Evolutionary conservation across 2,113 vertebrate species (phyloP).

Genomic region (Australoheros scitulus): DNA sequence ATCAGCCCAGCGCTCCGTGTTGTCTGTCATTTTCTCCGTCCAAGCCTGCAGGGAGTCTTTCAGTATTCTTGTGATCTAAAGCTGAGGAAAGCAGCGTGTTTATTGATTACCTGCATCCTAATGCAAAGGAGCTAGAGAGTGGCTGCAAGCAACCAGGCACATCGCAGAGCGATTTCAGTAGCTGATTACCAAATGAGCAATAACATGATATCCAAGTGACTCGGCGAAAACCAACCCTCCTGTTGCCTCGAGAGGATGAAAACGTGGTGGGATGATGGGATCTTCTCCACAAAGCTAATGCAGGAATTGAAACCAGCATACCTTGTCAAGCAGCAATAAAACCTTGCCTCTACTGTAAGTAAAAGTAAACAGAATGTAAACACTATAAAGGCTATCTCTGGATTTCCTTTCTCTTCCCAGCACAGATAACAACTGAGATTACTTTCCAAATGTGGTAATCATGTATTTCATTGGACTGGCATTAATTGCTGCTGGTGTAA

Average conservation of each 20-base stretch:
- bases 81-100: conserved; percentile 21
- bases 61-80: conserved; percentile 35
- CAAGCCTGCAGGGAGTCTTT: conserved; percentile 11
- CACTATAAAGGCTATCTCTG: background rate
- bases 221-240: background rate
- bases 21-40: conserved; percentile 21
- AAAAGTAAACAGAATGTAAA: conserved; percentile 30
- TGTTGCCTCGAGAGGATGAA: background rate
- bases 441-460: conserved; percentile 52
- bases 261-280: conserved; percentile 3
- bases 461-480: conserved; percentile 51
- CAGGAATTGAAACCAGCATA: conserved; percentile 41
- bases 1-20: conserved; percentile 16
- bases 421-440: conserved; percentile 42
- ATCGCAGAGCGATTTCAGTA: background rate
- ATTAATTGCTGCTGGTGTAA: conserved; percentile 57
- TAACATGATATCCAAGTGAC: conserved; percentile 18
- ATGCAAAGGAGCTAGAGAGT: background rate
- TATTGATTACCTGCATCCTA: conserved; percentile 50
- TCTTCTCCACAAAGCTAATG: conserved; percentile 27
- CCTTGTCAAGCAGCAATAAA: conserved; percentile 6
- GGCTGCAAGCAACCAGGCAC: background rate
- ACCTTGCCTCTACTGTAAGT: background rate
- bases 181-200: conserved; percentile 2
- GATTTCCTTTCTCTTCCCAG: background rate